Conservation (phyloP, 53 echinoderm and acorn worm species). For the Actinopyga echinites region DNA sequence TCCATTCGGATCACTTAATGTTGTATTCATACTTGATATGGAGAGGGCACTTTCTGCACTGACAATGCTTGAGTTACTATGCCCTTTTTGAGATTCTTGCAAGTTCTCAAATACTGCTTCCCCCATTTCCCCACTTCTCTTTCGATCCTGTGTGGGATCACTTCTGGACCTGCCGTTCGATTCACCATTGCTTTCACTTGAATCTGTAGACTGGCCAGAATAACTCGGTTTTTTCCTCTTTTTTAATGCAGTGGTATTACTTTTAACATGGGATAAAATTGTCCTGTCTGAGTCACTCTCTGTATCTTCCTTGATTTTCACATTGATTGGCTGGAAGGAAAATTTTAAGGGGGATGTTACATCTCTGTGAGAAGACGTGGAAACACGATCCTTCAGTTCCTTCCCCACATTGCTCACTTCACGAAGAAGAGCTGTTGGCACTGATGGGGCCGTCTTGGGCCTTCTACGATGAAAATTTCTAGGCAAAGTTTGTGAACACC, state of each 20-base stretch:
- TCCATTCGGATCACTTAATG: slow-evolving; percentile 85
- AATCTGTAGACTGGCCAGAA: slow-evolving; percentile 45
- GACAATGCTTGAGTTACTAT: slow-evolving; percentile 65
- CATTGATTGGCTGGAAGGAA: slow-evolving; percentile 41
- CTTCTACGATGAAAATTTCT: slow-evolving; percentile 46
- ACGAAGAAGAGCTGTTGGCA: slow-evolving; percentile 34
- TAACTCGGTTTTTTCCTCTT: slow-evolving; percentile 74
- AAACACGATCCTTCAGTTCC: slow-evolving; percentile 20
- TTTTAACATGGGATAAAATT: slow-evolving; percentile 29
- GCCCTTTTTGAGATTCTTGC: slow-evolving; percentile 38
- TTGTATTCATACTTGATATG: slow-evolving; percentile 85
- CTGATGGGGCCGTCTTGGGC: slow-evolving; percentile 39
- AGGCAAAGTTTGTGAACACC: slow-evolving; percentile 22
- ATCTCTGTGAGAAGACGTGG: not conserved
- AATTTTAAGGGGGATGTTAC: not conserved
- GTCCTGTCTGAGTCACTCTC: slow-evolving; percentile 28
- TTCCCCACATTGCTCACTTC: slow-evolving; percentile 26
- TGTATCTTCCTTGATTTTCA: slow-evolving; percentile 29
- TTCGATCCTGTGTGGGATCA: slow-evolving; percentile 97
- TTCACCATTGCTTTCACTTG: slow-evolving; percentile 51
- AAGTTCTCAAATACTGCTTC: slow-evolving; percentile 46
- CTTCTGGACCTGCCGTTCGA: slow-evolving; percentile 75
- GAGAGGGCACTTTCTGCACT: slow-evolving; percentile 93
- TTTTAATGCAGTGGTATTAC: slow-evolving; percentile 1
- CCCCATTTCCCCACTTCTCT: slow-evolving; percentile 52